These are phyloP conservation scores for Cygnus atratus DNA, from an alignment of 2,113 vertebrate species.

Conservation along the genomic window DNA sequence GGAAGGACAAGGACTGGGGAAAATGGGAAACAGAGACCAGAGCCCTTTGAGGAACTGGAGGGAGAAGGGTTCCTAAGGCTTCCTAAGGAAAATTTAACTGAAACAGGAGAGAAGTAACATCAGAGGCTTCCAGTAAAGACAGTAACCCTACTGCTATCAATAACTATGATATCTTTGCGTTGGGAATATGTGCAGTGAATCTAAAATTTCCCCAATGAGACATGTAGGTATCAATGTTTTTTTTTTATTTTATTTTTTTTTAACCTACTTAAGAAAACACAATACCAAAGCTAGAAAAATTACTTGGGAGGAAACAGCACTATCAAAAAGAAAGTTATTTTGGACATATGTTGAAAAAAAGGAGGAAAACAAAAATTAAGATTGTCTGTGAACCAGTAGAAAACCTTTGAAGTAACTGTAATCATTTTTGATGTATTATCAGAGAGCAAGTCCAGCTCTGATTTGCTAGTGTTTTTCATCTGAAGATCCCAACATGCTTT, in stretches of 20 bases:
- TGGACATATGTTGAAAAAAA: background rate
- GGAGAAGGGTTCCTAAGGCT: background rate
- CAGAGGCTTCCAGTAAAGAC: background rate
- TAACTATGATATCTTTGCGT: background rate
- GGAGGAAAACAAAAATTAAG: slow-evolving; percentile 29
- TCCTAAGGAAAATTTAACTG: background rate
- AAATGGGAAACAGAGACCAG: background rate
- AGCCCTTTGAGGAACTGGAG: background rate
- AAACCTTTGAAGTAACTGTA: slow-evolving; percentile 49
- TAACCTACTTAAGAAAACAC: background rate
- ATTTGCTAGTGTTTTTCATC: slow-evolving; percentile 36
- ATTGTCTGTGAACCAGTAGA: background rate
- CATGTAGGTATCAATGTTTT: background rate
- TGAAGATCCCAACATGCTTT: slow-evolving; percentile 26
- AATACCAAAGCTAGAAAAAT: background rate
- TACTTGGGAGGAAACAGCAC: background rate
- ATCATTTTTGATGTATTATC: slow-evolving; percentile 41
- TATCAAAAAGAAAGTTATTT: background rate
- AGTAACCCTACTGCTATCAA: background rate
- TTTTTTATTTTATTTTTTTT: too few relatives aligned
- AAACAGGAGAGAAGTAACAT: background rate
- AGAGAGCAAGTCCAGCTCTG: slow-evolving; percentile 42
- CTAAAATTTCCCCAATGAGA: background rate
- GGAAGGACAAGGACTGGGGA: background rate
- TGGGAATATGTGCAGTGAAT: background rate